Evolutionary conservation across 2,888 invertebrate genomes (phyloP).

Genomic region (Campaea margaritaria): DNA sequence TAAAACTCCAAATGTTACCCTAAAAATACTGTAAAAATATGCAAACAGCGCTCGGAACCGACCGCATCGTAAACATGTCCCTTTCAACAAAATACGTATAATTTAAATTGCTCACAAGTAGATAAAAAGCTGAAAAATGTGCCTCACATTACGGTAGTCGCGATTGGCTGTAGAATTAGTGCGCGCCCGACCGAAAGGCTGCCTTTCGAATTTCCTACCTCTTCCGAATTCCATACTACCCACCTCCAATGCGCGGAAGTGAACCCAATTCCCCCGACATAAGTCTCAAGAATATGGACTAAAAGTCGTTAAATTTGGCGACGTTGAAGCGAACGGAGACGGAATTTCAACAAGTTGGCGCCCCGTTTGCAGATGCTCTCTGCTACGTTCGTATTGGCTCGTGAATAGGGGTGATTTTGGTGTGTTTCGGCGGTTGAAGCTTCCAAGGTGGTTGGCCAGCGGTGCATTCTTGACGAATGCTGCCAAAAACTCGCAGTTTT

Average conservation of each 20-base stretch:
- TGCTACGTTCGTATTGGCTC: slow-evolving; percentile 49
- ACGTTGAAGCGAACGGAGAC: slow-evolving; percentile 71
- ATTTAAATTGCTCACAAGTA: slow-evolving; percentile 53
- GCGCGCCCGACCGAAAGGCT: slow-evolving; percentile 76
- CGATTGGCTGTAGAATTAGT: slow-evolving; percentile 80
- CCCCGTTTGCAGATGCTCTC: slow-evolving; percentile 59
- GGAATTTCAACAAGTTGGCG: slow-evolving; percentile 84
- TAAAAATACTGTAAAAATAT: slow-evolving; percentile 39
- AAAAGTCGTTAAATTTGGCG: slow-evolving; percentile 67
- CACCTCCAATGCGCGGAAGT: slow-evolving; percentile 51
- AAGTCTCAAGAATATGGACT: slow-evolving; percentile 55
- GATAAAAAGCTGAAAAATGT: slow-evolving; percentile 68
- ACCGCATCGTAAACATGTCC: slow-evolving; percentile 51
- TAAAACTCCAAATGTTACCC: slow-evolving; percentile 23
- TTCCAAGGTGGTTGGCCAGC: slow-evolving; percentile 56
- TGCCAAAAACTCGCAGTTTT: slow-evolving; percentile 82
- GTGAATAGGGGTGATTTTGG: slow-evolving; percentile 60
- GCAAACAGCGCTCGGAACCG: slow-evolving; percentile 35
- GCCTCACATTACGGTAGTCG: slow-evolving; percentile 70
- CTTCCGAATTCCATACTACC: slow-evolving; percentile 51
- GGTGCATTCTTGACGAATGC: slow-evolving; percentile 82
- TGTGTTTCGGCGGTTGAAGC: slow-evolving; percentile 23
- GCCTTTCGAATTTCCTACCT: slow-evolving; percentile 78
- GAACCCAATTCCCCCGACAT: slow-evolving; percentile 54
- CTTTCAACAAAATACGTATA: slow-evolving; percentile 44